Evolutionary conservation across 2,888 invertebrate species (phyloP), one percentile per base, ranked within the genome.

Genomic region (Andrena fulva): DNA sequence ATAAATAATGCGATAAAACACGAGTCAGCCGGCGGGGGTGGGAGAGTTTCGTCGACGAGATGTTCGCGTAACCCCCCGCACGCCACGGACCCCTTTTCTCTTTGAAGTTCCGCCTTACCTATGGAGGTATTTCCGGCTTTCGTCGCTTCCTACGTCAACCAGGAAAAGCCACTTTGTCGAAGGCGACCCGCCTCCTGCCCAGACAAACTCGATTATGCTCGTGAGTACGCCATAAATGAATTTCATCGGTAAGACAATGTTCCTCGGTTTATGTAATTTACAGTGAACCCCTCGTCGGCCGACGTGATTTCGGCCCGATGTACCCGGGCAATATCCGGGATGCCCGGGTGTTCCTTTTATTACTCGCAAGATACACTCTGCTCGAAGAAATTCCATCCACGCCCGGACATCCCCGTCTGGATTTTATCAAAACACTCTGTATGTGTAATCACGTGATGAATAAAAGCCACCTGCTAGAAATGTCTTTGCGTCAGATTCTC

Each of bases 1-100:
- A 93, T 94, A 93, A 94, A 93, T 93, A 93, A 93, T 93, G 90
- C 93, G 93, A 94, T 94, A 94, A 94, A 94, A 93, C 93, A 93
- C 92, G 93, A 93, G 92, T 91, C 92, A 89, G 91, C 90, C 93
- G 91, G 7, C 48, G 64, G 63, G 78, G 78, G 82, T 54, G 77
- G 77, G 54, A 62, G 85, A 82, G 80, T 84, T 89, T 84, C 78
- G 76, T 75, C 68, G 73, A 74, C 79, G 80, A 84, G 75, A 85
- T 73, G 84, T 80, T 85, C 80, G 31, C 75, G 52, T 48, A 42
- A 60, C 8, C 35, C 8, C 52, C 31, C 64, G 20, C 27, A 20
- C 64, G 20, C 63, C 12, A 10, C 27, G 27, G 27, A 10, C 59
- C 62, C 35, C 68, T 56, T 62, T 48, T 70, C 75, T 76, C 87